Evolutionary conservation across 2,888 invertebrate genomes (phyloP), one percentile per base, ranked within the genome.

Genomic region (Hipparchia sbordonii): DNA sequence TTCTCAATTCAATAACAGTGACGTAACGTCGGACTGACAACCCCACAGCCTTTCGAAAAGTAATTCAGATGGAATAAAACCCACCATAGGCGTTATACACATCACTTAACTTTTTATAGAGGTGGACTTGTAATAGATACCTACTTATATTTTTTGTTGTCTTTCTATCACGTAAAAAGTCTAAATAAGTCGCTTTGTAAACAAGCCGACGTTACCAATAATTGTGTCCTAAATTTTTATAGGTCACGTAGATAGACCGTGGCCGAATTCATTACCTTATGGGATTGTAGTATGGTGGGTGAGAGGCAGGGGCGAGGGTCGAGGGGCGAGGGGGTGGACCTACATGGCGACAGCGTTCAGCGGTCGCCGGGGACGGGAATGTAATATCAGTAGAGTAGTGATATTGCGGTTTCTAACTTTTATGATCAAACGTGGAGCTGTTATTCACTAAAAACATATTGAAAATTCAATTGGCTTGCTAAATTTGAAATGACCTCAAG

Each of bases 301-400:
- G 81, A 80, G 81, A 76, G 81, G 77, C 78, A 73, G 73, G 75
- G 76, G 78, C 67, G 60, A 57, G 67, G 10, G 65, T 45, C 45
- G 68, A 59, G 62, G 82, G 82, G 81, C 81, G 77, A 81, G 80
- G 81, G 77, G 83, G 78, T 84, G 85, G 87, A 88, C 87, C 87
- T 87, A 85, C 87, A 87, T 88, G 90, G 89, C 88, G 90, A 86
- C 91, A 86, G 84, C 79, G 76, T 75, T 75, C 73, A 67, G 74
- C 77, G 78, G 80, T 76, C 78, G 79, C 80, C 78, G 82, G 80
- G 78, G 82, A 84, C 82, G 85, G 86, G 89, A 89, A 88, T 89
- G 89, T 91, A 91, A 90, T 92, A 90, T 90, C 89, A 88, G 87
- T 84, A 85, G 88, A 89, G 88, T 89, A 87, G 90, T 89, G 89